These are phyloP conservation scores for Cossypha dichroa DNA, from an alignment of 2,797 vertebrate species.

Conservation along the genomic window DNA sequence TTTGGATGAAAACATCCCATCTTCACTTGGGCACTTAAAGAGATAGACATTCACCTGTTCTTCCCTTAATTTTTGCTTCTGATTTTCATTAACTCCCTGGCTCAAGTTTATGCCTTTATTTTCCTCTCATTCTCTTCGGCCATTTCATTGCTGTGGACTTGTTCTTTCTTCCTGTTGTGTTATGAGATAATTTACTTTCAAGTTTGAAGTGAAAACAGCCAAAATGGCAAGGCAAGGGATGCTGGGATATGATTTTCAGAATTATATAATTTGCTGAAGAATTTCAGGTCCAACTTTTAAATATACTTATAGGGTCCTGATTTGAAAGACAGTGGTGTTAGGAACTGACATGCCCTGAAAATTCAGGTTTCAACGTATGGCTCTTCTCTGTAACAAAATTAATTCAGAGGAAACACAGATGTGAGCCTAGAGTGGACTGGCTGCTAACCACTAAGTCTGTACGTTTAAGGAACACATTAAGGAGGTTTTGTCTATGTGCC, in stretches of 20 bases:
- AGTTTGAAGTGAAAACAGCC: not conserved
- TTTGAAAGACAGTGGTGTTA: not conserved
- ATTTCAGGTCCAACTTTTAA: not conserved
- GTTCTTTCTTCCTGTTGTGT: not conserved
- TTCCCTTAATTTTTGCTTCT: not conserved
- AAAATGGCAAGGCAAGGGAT: not conserved
- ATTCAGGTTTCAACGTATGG: not conserved
- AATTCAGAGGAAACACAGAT: not conserved
- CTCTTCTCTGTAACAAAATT: not conserved
- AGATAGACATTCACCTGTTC: not conserved
- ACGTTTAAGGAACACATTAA: not conserved
- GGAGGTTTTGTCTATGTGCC: not conserved
- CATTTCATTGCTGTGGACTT: not conserved
- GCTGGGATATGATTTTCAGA: not conserved
- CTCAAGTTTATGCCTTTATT: not conserved
- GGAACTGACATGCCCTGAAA: not conserved
- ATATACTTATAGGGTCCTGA: not conserved
- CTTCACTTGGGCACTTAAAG: not conserved
- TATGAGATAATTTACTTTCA: not conserved
- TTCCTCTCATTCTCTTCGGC: not conserved
- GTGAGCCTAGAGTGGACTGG: not conserved
- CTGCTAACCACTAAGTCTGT: not conserved
- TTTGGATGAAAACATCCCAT: not conserved
- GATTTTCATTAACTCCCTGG: not conserved
- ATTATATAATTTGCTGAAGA: not conserved